Evolutionary conservation across 2,888 invertebrate genomes (phyloP).

Genomic region (Osmoderma eremita): DNA sequence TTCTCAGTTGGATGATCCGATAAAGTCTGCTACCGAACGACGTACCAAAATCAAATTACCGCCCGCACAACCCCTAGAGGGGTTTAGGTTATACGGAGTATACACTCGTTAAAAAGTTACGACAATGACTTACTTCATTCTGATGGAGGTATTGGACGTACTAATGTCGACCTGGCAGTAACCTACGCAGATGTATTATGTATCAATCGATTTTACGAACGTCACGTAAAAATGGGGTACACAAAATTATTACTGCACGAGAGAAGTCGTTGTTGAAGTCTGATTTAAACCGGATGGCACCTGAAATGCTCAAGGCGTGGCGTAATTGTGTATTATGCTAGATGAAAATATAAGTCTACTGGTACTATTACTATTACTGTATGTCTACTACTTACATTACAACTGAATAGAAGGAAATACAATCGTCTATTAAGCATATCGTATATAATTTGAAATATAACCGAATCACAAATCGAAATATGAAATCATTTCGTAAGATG

Average conservation of each 20-base stretch:
- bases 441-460: too few species aligned
- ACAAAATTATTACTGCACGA: too few species aligned
- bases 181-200: not conserved
- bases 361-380: too few species aligned
- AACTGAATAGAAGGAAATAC: too few species aligned
- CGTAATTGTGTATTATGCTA: too few species aligned
- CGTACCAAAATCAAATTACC: constrained; percentile 28
- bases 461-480: too few species aligned
- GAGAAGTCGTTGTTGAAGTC: not conserved
- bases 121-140: constrained; percentile 31
- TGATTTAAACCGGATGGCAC: too few species aligned
- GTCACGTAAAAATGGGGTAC: constrained; percentile 3
- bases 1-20: constrained; percentile 2
- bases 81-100: not conserved
- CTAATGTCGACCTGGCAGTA: constrained; percentile 11
- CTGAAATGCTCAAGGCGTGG: too few species aligned
- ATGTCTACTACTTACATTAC: too few species aligned
- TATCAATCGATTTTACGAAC: constrained; percentile 9
- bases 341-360: too few species aligned
- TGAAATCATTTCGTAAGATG: too few species aligned
- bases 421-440: too few species aligned
- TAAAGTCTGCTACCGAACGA: constrained; percentile 32
- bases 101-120: constrained; percentile 28
- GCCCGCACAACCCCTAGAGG: not conserved
- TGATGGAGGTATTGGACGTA: constrained; percentile 15